Evolutionary conservation across 2,113 vertebrate genomes (phyloP), one percentile per base, ranked within the genome.

Genomic region (Thermophis baileyi): DNA sequence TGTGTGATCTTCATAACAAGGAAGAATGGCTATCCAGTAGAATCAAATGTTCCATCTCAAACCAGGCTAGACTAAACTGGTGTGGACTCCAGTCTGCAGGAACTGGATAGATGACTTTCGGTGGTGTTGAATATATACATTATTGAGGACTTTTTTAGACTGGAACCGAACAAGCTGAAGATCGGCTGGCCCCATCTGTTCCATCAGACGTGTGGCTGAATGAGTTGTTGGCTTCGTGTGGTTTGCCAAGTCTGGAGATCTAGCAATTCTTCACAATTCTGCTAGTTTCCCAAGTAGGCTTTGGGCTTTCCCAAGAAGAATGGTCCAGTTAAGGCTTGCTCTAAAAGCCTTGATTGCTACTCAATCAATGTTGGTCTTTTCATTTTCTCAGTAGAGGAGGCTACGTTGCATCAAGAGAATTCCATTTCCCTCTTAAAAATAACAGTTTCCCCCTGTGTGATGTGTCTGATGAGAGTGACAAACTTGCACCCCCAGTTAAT

Each of bases 81-180:
- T 53, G 94, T 96, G 95, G 95, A 95, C 95, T 95, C 93, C 88
- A 90, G 95, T 85, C 95, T 89, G 88, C 91, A 94, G 94, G 95
- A 94, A 93, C 88, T 25, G 0, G 69, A 30, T 87, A 90, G 93
- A 94, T 50, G 53, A 92, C 93, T 95, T 94, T 94, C 27, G 0
- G 50, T 92, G 88, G 91, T 95, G 94, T 93, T 95, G 88, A 92
- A 12, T 50, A n/a, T 89, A 54, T 91, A 54, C 20, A 14, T 95
- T 93, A 93, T 92, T 92, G 93, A 90, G 85, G 95, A 92, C 89
- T 91, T 51, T 93, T 94, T 95, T 94, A 87, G 92, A 53, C 60
- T 95, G 93, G 95, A 92, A 93, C 47, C 89, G 74, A 93, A 94
- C 95, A 44, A 90, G 92, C 94, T 93, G 81, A 92, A 46, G 50